A percentile compares a stretch with the other conserved stretches of the same genome.
Conservation (phyloP, 2,797 vertebrate genomes). For the Chloroceryle amazona region DNA sequence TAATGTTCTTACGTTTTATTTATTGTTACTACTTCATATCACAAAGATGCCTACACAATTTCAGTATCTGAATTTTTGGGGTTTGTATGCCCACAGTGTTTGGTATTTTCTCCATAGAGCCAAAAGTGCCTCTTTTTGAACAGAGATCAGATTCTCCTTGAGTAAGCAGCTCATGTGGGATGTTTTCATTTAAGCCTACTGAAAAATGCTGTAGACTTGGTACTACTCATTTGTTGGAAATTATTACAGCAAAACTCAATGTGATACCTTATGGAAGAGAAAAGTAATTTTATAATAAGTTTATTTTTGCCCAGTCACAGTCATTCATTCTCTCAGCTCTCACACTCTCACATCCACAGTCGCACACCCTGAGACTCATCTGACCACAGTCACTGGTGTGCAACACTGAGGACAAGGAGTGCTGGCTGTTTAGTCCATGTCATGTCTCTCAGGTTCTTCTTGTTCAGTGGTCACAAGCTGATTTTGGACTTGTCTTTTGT, state of each 20-base stretch:
- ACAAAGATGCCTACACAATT: neutral
- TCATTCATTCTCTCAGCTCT: neutral
- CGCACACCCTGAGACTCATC: rapidly evolving
- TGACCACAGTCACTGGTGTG: neutral
- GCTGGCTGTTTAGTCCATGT: neutral
- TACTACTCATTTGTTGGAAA: neutral
- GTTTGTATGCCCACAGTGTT: neutral
- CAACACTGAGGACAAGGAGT: neutral
- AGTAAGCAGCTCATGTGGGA: neutral
- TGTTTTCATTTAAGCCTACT: neutral
- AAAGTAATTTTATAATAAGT: neutral
- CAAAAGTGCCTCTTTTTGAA: neutral
- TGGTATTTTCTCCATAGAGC: neutral
- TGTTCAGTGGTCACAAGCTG: neutral
- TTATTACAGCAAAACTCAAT: neutral
- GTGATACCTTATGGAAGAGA: neutral
- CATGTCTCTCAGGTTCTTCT: neutral
- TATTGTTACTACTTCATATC: neutral
- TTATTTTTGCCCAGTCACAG: neutral
- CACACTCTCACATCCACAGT: neutral
- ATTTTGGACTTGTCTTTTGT: neutral
- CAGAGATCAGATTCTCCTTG: neutral
- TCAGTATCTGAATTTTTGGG: neutral
- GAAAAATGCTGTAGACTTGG: neutral
- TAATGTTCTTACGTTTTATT: neutral